phyloP scores from a whole-genome alignment of 2,113 vertebrate species.

The Aleadryas rufinucha region DNA sequence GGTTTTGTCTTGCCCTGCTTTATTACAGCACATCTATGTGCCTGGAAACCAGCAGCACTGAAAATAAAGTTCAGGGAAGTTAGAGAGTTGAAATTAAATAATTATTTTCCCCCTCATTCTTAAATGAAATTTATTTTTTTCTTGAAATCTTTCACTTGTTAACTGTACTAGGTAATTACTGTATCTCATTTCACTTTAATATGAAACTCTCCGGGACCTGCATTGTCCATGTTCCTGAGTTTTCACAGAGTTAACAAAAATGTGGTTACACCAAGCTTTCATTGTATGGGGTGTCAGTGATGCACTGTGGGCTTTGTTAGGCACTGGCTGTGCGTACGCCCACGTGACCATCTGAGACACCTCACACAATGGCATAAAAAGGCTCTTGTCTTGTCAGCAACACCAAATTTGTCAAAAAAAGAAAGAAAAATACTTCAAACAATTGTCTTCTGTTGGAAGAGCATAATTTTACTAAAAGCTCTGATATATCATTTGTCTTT shows the following conservation, averaged over 20 bases:
- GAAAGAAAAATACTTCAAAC: not conserved
- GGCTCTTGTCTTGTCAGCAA: slow-evolving; percentile 45
- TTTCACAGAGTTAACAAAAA: slow-evolving; percentile 41
- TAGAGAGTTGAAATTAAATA: not conserved
- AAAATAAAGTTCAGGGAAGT: not conserved
- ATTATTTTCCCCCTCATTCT: not conserved
- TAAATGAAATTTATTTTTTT: not conserved
- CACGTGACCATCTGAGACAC: slow-evolving; percentile 47
- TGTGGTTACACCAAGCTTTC: slow-evolving; percentile 46
- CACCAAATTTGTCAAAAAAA: not conserved
- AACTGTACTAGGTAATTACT: not conserved
- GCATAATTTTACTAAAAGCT: not conserved
- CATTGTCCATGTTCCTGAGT: not conserved
- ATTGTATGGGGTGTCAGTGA: not conserved
- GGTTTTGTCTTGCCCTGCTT: not conserved
- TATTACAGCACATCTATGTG: not conserved
- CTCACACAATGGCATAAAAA: slow-evolving; percentile 46
- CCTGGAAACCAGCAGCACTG: not conserved
- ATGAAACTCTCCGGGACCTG: not conserved
- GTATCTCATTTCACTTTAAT: not conserved
- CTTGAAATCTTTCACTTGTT: not conserved
- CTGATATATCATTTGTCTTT: not conserved
- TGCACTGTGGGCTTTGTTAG: slow-evolving; percentile 7
- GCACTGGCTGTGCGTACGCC: not conserved
- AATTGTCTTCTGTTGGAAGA: not conserved